A percentile compares a stretch with the other conserved stretches of the same genome.
Conservation (phyloP, 2,797 vertebrate genomes). For the Bovichtus variegatus region DNA sequence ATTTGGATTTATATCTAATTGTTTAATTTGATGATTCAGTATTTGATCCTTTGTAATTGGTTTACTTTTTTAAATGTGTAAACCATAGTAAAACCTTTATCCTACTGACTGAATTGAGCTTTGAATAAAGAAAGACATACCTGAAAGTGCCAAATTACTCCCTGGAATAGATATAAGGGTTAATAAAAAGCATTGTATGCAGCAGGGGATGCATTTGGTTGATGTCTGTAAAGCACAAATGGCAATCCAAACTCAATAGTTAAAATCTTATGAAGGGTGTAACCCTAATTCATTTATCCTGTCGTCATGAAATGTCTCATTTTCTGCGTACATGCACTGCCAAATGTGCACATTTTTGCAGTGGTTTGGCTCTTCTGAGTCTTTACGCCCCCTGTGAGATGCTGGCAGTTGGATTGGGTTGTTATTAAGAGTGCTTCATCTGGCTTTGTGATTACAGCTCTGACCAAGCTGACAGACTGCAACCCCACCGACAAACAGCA, state of each 20-base stretch:
- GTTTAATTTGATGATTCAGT: conserved; percentile 53
- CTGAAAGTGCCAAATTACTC: conserved; percentile 43
- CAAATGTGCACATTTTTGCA: conserved; percentile 54
- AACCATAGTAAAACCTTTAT: conserved; percentile 51
- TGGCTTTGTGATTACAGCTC: conserved; percentile 74
- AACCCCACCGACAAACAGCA: conserved; percentile 62
- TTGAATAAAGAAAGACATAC: conserved; percentile 43
- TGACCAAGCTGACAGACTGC: conserved; percentile 68
- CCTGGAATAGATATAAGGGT: conserved; percentile 42
- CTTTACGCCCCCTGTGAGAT: conserved; percentile 44
- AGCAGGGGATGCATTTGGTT: conserved; percentile 26
- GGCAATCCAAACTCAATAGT: conserved; percentile 21
- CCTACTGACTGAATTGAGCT: conserved; percentile 36
- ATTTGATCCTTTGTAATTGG: conserved; percentile 59
- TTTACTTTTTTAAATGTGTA: conserved; percentile 39
- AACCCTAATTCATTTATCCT: conserved; percentile 40
- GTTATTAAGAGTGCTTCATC: conserved; percentile 72
- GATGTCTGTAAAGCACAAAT: conserved; percentile 38
- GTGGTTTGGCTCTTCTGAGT: conserved; percentile 50
- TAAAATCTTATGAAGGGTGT: conserved; percentile 10
- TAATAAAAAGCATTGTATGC: conserved; percentile 48
- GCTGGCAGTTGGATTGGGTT: conserved; percentile 47
- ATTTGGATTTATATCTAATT: conserved; percentile 56
- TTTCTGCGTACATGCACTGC: conserved; percentile 41
- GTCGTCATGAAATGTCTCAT: conserved; percentile 42